Percentiles rank a stretch among this genome's conserved stretches.
Conservation (phyloP, 2,113 vertebrate genomes). For the Taurulus bubalis region DNA sequence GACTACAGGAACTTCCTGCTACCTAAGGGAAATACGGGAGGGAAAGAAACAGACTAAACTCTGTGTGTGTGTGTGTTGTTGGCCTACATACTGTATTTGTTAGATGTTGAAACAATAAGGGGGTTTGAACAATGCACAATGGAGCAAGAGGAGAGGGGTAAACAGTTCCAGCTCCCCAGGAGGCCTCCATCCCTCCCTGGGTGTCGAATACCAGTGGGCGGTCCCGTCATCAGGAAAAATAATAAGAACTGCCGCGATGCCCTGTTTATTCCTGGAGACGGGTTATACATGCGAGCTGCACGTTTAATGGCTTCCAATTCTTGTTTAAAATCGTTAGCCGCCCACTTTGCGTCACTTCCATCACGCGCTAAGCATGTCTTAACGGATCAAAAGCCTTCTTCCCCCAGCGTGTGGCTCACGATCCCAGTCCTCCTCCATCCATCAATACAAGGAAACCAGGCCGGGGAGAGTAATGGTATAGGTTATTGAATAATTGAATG, state of each 20-base stretch:
- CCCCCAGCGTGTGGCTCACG: slow-evolving; percentile 18
- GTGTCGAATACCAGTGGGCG: slow-evolving; percentile 10
- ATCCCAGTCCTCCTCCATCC: slow-evolving; percentile 46
- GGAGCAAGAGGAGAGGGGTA: slow-evolving; percentile 20
- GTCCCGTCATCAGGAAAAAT: not conserved
- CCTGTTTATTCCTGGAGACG: slow-evolving; percentile 32
- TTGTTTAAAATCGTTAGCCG: slow-evolving; percentile 22
- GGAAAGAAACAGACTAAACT: slow-evolving; percentile 1
- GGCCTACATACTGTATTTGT: slow-evolving; percentile 63
- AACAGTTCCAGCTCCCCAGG: slow-evolving; percentile 48
- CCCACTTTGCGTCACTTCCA: slow-evolving; percentile 27
- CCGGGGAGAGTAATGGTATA: slow-evolving; percentile 66
- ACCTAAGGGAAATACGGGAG: not conserved
- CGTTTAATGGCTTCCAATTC: slow-evolving; percentile 11
- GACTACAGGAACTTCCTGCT: slow-evolving; percentile 19
- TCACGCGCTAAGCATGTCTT: slow-evolving; percentile 34
- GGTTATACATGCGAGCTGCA: slow-evolving; percentile 8
- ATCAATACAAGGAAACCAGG: slow-evolving; percentile 65
- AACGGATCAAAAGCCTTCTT: slow-evolving; percentile 51
- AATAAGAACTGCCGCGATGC: not conserved
- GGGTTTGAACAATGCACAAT: slow-evolving; percentile 56
- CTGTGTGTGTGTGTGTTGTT: slow-evolving; percentile 25
- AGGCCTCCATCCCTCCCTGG: slow-evolving; percentile 13
- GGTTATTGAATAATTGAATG: slow-evolving; percentile 79
- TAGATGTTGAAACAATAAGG: slow-evolving; percentile 54